Evolutionary conservation across 2,888 invertebrate genomes (phyloP), one percentile per base, ranked within the genome.

Genomic region (Drosophila formosana): DNA sequence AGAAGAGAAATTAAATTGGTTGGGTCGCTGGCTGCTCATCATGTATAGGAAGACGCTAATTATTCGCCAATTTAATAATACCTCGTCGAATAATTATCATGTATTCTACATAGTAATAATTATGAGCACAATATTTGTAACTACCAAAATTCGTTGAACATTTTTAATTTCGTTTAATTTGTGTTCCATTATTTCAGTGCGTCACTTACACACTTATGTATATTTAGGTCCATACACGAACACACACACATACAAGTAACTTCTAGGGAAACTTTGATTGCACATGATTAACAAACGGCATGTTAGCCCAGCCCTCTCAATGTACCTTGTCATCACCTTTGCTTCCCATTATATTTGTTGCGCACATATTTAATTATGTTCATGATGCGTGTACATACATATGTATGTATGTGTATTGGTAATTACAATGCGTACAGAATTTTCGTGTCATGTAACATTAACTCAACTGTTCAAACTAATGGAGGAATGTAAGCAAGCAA

Each of bases 31-130:
- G 4, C 11, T 55, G 55, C 34, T 26, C 63, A 57, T 45, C 32
- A 67, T 72, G 62, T 64, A 71, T 53, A 75, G 82, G 70, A 78
- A 64, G 51, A 69, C 69, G 61, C 75, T 89, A 84, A 84, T 89
- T 74, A 78, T 83, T 82, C 76, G 88, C 89, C 82, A 89, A 87
- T 87, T 89, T 80, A 72, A 83, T 67, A 66, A 78, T 83, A 83
- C 80, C 84, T 84, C 71, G 57, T 71, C 63, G 69, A 74, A 74
- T 84, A 89, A 84, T 89, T 89, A 84, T 84, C 71, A 30, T 66
- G 63, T 41, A 41, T 37, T 37, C 43, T 30, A 30, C 41, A 3
- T 51, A 66, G 62, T 66, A 46, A 55, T 78, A 72, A 84, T 81
- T 75, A 81, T 58, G 55, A 56, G 57, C 53, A 66, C 60, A 73